Conservation (phyloP, 2,888 invertebrate genomes). For the Anoncus sp. region DNA sequence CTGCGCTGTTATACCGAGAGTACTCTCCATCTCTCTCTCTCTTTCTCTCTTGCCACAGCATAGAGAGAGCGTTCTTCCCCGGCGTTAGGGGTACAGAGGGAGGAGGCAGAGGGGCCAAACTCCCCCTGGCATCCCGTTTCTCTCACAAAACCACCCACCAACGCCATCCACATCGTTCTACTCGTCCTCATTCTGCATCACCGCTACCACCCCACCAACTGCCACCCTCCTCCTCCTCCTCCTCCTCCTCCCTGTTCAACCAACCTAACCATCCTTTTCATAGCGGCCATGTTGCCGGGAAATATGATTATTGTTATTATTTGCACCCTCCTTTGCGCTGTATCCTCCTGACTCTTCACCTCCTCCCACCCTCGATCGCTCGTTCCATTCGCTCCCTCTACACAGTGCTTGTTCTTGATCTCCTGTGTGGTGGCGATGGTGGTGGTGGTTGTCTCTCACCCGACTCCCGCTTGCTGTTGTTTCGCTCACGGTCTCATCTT, state of each 20-base stretch:
- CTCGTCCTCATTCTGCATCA: conserved; percentile 62
- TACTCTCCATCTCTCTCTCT: conserved; percentile 43
- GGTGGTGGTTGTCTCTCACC: conserved; percentile 48
- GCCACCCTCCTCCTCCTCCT: conserved; percentile 30
- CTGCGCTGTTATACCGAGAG: conserved; percentile 63
- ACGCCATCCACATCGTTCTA: conserved; percentile 65
- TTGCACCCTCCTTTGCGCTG: conserved; percentile 80
- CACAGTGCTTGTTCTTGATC: conserved; percentile 49
- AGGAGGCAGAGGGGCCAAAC: conserved; percentile 25
- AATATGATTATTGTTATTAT: conserved; percentile 83
- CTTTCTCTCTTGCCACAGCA: conserved; percentile 4
- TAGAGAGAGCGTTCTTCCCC: conserved; percentile 53
- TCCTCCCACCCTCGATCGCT: conserved; percentile 48
- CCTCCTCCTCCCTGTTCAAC: conserved; percentile 63
- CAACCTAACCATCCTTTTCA: conserved; percentile 79
- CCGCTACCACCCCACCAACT: conserved; percentile 29
- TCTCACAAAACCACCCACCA: conserved; percentile 66
- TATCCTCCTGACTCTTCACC: conserved; percentile 77
- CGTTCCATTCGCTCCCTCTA: conserved; percentile 34
- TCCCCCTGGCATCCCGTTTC: conserved; percentile 47
- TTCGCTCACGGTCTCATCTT: conserved; percentile 62
- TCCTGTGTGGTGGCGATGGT: conserved; percentile 31
- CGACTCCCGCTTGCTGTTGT: conserved; percentile 58
- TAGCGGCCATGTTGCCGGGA: conserved; percentile 83
- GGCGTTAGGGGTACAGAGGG: conserved; percentile 30